A percentile compares a stretch with the other conserved stretches of the same genome.
Evolutionary conservation across 1,140 invertebrate genomes (phyloP).

Genomic region (Leguminivora glycinivorella): DNA sequence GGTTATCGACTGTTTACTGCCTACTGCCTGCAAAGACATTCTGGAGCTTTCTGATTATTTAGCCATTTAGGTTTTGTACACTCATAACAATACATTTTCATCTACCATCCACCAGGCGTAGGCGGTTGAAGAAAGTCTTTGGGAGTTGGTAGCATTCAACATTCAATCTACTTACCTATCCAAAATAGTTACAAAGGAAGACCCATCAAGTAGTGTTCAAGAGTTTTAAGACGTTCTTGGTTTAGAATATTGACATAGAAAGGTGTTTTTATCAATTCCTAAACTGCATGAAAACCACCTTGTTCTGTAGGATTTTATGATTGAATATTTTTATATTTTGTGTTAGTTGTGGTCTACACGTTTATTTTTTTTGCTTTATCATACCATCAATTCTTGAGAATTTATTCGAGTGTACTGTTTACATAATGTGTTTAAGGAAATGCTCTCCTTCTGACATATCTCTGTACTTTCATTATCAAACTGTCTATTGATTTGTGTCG

Average conservation of each 20-base stretch:
- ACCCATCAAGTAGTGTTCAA: too few relatives aligned
- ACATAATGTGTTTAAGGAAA: constrained; percentile 41
- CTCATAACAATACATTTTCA: neutral
- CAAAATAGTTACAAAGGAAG: too few relatives aligned
- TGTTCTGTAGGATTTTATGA: too few relatives aligned
- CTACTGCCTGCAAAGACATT: constrained; percentile 28
- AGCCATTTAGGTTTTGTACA: neutral
- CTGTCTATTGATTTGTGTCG: constrained; percentile 30
- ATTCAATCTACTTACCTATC: too few relatives aligned
- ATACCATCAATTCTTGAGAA: neutral
- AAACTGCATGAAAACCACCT: too few relatives aligned
- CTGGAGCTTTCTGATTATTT: constrained; percentile 13
- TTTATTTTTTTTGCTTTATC: neutral
- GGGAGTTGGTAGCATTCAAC: too few relatives aligned
- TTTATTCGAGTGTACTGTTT: constrained; percentile 4
- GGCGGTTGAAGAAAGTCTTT: too few relatives aligned
- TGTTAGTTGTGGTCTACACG: too few relatives aligned
- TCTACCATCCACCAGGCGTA: neutral
- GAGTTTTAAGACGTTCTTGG: too few relatives aligned
- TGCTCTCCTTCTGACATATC: constrained; percentile 39
- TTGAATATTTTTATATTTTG: too few relatives aligned
- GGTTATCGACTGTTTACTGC: constrained; percentile 63
- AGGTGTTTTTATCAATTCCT: too few relatives aligned
- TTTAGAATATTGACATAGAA: too few relatives aligned
- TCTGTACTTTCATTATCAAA: constrained; percentile 35